These are phyloP conservation scores for Eupeodes latifasciatus DNA, from an alignment of 2,888 invertebrate species.

Conservation along the genomic window DNA sequence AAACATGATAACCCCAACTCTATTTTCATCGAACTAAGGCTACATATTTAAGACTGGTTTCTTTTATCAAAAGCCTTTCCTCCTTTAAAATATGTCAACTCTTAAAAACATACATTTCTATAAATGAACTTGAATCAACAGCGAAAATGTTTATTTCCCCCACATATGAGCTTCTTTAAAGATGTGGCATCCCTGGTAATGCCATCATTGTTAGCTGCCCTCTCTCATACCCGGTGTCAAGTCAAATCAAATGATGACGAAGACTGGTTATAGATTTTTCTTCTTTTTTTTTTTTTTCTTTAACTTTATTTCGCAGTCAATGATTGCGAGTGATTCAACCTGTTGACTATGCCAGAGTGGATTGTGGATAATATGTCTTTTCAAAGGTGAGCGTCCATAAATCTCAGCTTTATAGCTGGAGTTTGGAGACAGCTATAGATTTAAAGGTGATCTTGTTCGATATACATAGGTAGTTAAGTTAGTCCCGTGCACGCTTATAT, in stretches of 20 bases:
- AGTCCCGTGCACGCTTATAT: constrained; percentile 52
- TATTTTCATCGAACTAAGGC: no score
- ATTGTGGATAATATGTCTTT: constrained; percentile 45
- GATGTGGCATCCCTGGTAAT: constrained; percentile 2
- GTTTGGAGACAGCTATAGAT: not conserved
- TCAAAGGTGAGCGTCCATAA: constrained; percentile 59
- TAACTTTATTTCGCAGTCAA: constrained; percentile 18
- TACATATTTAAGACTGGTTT: no score
- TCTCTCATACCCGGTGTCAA: constrained; percentile 43
- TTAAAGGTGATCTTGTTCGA: constrained; percentile 62
- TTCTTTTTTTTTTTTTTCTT: constrained; percentile 35
- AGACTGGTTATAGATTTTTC: constrained; percentile 55
- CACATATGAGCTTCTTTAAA: not conserved
- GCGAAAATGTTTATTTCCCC: no score
- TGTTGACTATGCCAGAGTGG: constrained; percentile 51
- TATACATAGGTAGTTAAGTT: constrained; percentile 18
- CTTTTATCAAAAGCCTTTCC: no score
- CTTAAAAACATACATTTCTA: no score
- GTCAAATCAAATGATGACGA: constrained; percentile 58
- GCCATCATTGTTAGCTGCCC: constrained; percentile 15
- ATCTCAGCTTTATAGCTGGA: constrained; percentile 27
- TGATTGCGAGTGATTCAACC: constrained; percentile 69
- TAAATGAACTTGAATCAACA: no score
- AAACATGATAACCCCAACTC: no score
- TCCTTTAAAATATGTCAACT: no score